phyloP scores from a whole-genome alignment of 2,888 invertebrate species.

The Protophormia terraenovae region DNA sequence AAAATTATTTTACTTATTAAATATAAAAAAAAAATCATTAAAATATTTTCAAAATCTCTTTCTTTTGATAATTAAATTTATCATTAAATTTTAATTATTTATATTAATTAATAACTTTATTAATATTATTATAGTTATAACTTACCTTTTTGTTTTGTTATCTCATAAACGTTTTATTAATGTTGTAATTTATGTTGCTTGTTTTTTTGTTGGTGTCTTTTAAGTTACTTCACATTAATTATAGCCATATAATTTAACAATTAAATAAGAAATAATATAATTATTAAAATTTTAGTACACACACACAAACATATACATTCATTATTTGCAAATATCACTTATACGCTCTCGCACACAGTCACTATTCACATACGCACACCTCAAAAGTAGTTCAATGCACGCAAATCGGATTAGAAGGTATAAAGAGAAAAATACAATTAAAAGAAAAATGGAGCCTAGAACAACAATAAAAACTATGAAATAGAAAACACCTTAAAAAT shows the following conservation, averaged over 20 bases:
- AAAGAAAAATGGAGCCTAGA: conserved; percentile 50
- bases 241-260: conserved; percentile 23
- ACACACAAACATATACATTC: neutral
- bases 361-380: conserved; percentile 21
- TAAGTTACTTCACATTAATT: conserved; percentile 33
- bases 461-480: neutral
- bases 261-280: conserved; percentile 11
- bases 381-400: conserved; percentile 76
- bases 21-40: neutral
- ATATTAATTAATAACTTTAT: neutral
- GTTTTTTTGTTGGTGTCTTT: neutral
- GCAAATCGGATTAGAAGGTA: conserved; percentile 77
- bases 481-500: conserved; percentile 15
- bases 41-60: neutral
- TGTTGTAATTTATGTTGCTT: conserved; percentile 1
- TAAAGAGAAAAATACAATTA: too few relatives aligned
- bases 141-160: conserved; percentile 39
- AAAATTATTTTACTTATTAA: too few relatives aligned
- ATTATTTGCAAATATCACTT: conserved; percentile 12
- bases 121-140: conserved; percentile 1
- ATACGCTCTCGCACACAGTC: neutral
- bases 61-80: too few relatives aligned
- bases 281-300: conserved; percentile 28
- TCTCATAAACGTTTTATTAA: conserved; percentile 3
- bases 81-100: too few relatives aligned